Percentiles rank a stretch among this genome's conserved stretches.
These are phyloP conservation scores for Camponotus fellah DNA, from an alignment of 2,888 invertebrate species.

Conservation along the genomic window DNA sequence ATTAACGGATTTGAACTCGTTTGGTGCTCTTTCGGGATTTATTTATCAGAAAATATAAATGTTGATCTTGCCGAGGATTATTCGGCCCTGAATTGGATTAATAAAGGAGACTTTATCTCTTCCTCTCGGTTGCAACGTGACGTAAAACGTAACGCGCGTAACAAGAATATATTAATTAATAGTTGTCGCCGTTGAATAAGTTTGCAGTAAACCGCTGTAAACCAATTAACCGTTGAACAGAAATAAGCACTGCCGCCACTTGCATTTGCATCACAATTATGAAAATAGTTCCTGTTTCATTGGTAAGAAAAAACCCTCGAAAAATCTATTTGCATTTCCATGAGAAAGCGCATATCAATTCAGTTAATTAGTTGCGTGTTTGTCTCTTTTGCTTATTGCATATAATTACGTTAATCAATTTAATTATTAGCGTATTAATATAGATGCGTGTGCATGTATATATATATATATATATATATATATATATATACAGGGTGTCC, in stretches of 20 bases:
- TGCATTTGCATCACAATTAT: conserved; percentile 47
- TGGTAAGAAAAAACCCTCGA: conserved; percentile 24
- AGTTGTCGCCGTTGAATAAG: conserved; percentile 42
- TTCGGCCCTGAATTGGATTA: conserved; percentile 28
- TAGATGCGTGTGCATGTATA: too few relatives aligned
- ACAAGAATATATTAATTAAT: conserved; percentile 46
- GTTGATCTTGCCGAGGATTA: conserved; percentile 42
- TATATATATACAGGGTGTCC: too few relatives aligned
- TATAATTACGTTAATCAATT: background rate
- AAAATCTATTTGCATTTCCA: conserved; percentile 6
- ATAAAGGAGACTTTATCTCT: conserved; percentile 16
- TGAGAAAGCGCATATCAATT: background rate
- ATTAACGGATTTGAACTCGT: conserved; percentile 41
- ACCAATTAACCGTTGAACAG: conserved; percentile 43
- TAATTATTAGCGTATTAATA: background rate
- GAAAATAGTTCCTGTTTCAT: conserved; percentile 28
- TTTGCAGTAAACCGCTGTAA: conserved; percentile 22
- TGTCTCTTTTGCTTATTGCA: background rate
- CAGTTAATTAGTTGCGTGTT: background rate
- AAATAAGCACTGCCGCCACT: conserved; percentile 14
- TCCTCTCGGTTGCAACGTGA: background rate
- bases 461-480: too few relatives aligned
- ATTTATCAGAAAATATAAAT: conserved; percentile 52
- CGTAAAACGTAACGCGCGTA: conserved; percentile 5
- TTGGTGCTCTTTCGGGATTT: conserved; percentile 41